These are phyloP conservation scores for Trachymyrmex septentrionalis DNA, from an alignment of 1,140 invertebrate genomes.

Conservation along the genomic window DNA sequence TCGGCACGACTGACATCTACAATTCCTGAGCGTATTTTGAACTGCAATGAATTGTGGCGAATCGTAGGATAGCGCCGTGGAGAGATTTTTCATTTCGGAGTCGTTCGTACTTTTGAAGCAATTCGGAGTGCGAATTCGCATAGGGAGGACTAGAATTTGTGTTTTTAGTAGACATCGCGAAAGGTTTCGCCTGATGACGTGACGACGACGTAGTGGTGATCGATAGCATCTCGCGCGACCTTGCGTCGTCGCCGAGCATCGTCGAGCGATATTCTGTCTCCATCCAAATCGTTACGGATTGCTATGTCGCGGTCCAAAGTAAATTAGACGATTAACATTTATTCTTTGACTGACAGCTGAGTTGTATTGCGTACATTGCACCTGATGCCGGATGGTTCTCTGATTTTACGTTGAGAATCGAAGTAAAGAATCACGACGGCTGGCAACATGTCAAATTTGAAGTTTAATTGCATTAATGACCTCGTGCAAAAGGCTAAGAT, in stretches of 20 bases:
- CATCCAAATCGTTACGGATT: background rate
- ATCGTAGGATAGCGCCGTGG: too few species aligned
- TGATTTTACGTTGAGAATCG: background rate
- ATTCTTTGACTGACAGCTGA: background rate
- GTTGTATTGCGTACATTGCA: background rate
- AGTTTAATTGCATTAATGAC: conserved; percentile 46
- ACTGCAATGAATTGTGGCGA: background rate
- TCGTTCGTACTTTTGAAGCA: too few species aligned
- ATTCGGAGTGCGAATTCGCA: background rate
- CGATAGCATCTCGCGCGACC: background rate
- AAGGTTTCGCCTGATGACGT: background rate
- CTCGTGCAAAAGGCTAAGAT: conserved; percentile 62
- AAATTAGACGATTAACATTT: conserved; percentile 38
- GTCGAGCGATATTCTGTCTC: background rate
- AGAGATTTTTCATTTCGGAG: too few species aligned
- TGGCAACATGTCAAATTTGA: conserved; percentile 48
- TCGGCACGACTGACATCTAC: conserved; percentile 18
- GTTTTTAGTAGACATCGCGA: background rate
- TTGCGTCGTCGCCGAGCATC: background rate
- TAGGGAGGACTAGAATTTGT: background rate
- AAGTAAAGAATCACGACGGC: background rate
- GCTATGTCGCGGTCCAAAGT: conserved; percentile 10
- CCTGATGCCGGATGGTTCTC: background rate
- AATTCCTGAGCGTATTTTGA: background rate
- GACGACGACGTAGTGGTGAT: background rate